Evolutionary conservation across 2,113 vertebrate species (phyloP).

Genomic region (Cynoglossus semilaevis): DNA sequence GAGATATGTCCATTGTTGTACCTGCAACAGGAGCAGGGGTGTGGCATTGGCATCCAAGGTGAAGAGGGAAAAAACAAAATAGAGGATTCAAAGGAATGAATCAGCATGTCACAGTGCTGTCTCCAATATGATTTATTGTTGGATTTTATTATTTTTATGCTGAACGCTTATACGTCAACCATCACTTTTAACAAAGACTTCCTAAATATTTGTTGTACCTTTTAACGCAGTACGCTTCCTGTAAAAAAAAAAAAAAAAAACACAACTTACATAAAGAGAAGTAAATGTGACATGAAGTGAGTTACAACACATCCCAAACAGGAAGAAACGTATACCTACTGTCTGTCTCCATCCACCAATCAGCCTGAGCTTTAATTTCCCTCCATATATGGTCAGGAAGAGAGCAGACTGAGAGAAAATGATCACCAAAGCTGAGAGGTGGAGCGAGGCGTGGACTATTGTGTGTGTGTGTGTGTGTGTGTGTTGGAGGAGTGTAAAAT

Average conservation of each 20-base stretch:
- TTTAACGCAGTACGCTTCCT: not conserved
- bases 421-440: constrained; percentile 20
- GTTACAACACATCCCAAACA: constrained; percentile 16
- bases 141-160: not conserved
- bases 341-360: constrained; percentile 47
- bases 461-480: constrained; percentile 1
- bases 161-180: too few relatives aligned
- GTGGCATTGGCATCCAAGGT: constrained; percentile 29
- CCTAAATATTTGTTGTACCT: not conserved
- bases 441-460: constrained; percentile 48
- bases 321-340: constrained; percentile 38
- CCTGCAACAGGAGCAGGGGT: constrained; percentile 46
- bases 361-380: constrained; percentile 41
- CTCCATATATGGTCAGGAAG: constrained; percentile 73
- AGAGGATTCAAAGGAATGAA: not conserved
- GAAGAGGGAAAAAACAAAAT: constrained; percentile 8
- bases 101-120: not conserved
- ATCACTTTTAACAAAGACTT: not conserved
- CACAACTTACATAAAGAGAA: not conserved
- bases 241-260: not conserved
- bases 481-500: constrained; percentile 50
- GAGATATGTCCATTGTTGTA: constrained; percentile 23
- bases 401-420: constrained; percentile 14
- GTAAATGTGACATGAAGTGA: not conserved
- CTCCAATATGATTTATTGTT: not conserved